Percentiles rank a stretch among this genome's conserved stretches.
These are phyloP conservation scores for Netelia melanura DNA, from an alignment of 2,888 invertebrate genomes.

Conservation along the genomic window DNA sequence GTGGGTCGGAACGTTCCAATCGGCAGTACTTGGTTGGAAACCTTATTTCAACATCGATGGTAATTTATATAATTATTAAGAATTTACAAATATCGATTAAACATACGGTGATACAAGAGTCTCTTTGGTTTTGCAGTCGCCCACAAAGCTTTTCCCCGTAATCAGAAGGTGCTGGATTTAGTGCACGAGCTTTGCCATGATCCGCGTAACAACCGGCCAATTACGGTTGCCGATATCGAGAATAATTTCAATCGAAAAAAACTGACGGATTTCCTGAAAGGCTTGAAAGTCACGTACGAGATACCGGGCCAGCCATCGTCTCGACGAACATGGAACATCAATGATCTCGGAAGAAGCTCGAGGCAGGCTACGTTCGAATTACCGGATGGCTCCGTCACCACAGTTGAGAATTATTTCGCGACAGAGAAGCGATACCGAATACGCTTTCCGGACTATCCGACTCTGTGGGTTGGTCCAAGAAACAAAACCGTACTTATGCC, in stretches of 20 bases:
- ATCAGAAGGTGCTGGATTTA: conserved; percentile 85
- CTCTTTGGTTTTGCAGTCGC: conserved; percentile 86
- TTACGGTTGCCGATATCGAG: conserved; percentile 74
- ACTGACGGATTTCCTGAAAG: conserved; percentile 83
- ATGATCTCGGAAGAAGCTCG: conserved; percentile 83
- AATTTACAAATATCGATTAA: too few relatives aligned
- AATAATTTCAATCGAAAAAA: conserved; percentile 71
- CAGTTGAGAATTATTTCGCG: conserved; percentile 85
- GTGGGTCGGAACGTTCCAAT: conserved; percentile 97
- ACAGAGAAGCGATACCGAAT: conserved; percentile 84
- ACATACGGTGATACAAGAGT: too few relatives aligned
- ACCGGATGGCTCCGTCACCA: conserved; percentile 78
- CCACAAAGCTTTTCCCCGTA: conserved; percentile 91
- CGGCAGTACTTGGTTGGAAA: conserved; percentile 94
- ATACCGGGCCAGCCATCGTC: conserved; percentile 84
- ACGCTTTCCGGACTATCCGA: conserved; percentile 90
- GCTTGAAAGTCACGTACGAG: conserved; percentile 85
- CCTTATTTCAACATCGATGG: conserved; percentile 86
- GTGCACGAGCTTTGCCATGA: conserved; percentile 75
- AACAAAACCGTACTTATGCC: conserved; percentile 92
- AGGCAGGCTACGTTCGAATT: conserved; percentile 81
- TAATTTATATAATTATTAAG: conserved; percentile 22
- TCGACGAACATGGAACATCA: conserved; percentile 85
- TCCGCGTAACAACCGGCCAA: conserved; percentile 63
- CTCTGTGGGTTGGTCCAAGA: conserved; percentile 92